phyloP scores from a whole-genome alignment of 1,140 invertebrate species.

The Galleria mellonella region DNA sequence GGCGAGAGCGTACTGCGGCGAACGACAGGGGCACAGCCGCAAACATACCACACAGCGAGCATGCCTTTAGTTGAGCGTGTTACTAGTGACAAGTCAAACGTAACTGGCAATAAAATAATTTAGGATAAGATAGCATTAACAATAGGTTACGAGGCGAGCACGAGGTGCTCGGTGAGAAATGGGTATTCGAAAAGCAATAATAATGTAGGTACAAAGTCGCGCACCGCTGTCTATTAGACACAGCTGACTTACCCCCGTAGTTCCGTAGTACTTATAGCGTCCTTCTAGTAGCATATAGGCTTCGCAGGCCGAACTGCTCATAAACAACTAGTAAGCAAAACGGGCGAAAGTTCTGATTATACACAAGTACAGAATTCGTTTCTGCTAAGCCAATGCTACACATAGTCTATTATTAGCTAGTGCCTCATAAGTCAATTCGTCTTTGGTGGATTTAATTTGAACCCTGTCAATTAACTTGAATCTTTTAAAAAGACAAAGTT shows the following conservation, averaged over 20 bases:
- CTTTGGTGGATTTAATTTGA: constrained; percentile 55
- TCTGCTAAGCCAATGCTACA: no score
- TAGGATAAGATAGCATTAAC: constrained; percentile 51
- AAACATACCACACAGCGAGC: constrained; percentile 18
- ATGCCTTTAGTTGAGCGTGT: constrained; percentile 61
- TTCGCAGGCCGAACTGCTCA: background rate
- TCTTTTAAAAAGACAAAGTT: constrained; percentile 34
- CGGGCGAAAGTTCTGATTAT: no score
- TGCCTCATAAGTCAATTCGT: constrained; percentile 60
- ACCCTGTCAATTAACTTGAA: constrained; percentile 58
- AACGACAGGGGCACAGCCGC: background rate
- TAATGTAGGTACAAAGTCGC: constrained; percentile 67
- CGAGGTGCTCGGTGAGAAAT: constrained; percentile 64
- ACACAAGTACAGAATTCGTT: no score
- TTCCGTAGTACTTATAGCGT: constrained; percentile 21
- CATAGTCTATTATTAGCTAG: constrained; percentile 32
- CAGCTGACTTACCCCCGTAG: constrained; percentile 46
- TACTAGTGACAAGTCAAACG: constrained; percentile 51
- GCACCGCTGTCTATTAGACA: constrained; percentile 58
- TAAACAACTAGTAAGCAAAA: no score
- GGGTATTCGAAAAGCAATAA: constrained; percentile 74
- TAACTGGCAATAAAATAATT: constrained; percentile 67
- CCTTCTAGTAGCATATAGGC: background rate
- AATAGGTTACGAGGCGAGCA: constrained; percentile 51
- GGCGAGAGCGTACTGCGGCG: constrained; percentile 12